Base-by-base conservation (phyloP, 1,140 invertebrate species). In the Nomia melanderi region DNA sequence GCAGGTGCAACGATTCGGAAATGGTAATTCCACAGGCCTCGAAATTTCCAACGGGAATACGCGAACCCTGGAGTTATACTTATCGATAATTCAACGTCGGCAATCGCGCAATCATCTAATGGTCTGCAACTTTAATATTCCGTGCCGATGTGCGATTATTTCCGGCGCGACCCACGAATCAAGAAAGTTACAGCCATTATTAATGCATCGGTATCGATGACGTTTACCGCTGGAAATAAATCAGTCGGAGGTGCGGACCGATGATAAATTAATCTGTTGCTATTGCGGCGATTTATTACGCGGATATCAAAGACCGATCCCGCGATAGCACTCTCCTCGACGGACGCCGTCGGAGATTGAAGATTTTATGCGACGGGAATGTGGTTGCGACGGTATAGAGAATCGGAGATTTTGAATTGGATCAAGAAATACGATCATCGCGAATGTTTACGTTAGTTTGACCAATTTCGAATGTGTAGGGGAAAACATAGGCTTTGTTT, bases 1-100 rank as follows among this genome's bases (percentile, higher is more conserved):
- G 57, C 81, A 83, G 77, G 81, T 83, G 81, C 81, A 71, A 54
- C 75, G 72, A 78, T 71, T 50, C 73, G 54, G 64, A 69, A 79
- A 79, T 66, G 66, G 70, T 56, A 57, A 75, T 75, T 74, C 36
- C 67, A n/a, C 39, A n/a, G 66, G 41, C 56, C 57, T 20, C 50
- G 74, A 66, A 71, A 77, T 70, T 41, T 53, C 74, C 33, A 25
- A 25, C 41, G 20, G 39, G 47, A 44, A 71, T 62, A n/a, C 41
- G n/a, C 8, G 53, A 57, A 65, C 47, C 72, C 27, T 12, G 44
- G 56, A 33, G 72, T 76, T 69, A 20, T 20, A 5, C 64, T 47
- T 23, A 39, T 69, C 73, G 74, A 77, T 77, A 77, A 77, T 77
- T 71, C 74, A 71, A 0, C 23, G 66, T 33, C 33, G 47, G 9